Percentiles rank a stretch among this genome's conserved stretches.
These are phyloP conservation scores for Malacosoma neustria DNA, from an alignment of 2,888 invertebrate genomes.

Conservation along the genomic window DNA sequence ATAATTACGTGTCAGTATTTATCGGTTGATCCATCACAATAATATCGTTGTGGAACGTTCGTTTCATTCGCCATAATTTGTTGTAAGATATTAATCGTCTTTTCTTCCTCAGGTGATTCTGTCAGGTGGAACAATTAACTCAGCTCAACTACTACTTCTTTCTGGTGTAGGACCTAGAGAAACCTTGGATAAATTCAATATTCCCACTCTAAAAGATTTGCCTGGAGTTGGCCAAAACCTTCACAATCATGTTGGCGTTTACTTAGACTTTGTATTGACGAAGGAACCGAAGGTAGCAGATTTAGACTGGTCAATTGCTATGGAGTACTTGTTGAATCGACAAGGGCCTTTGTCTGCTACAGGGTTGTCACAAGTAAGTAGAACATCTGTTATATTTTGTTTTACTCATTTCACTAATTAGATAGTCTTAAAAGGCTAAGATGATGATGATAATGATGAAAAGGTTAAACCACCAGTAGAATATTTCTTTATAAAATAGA, in stretches of 20 bases:
- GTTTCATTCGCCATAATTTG: no score
- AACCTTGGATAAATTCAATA: constrained; percentile 73
- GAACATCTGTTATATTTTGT: background rate
- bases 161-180: constrained; percentile 80
- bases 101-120: constrained; percentile 59
- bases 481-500: no score
- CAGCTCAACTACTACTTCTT: constrained; percentile 78
- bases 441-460: no score
- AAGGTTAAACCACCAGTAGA: no score
- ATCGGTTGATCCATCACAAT: no score
- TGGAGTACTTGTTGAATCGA: constrained; percentile 76
- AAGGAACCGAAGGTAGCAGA: constrained; percentile 68
- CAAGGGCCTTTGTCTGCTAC: constrained; percentile 78
- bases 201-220: constrained; percentile 75
- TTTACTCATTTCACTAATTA: constrained; percentile 1
- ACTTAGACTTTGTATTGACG: constrained; percentile 69
- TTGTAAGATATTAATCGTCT: no score
- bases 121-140: constrained; percentile 78
- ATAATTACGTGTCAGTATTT: no score
- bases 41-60: no score
- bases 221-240: constrained; percentile 82
- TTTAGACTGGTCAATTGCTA: constrained; percentile 76
- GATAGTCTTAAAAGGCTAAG: no score
- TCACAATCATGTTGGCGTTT: constrained; percentile 80
- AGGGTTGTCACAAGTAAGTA: constrained; percentile 76